A percentile compares a stretch with the other conserved stretches of the same genome.
phyloP scores from a whole-genome alignment of 2,113 vertebrate species.

The Laticauda colubrina region DNA sequence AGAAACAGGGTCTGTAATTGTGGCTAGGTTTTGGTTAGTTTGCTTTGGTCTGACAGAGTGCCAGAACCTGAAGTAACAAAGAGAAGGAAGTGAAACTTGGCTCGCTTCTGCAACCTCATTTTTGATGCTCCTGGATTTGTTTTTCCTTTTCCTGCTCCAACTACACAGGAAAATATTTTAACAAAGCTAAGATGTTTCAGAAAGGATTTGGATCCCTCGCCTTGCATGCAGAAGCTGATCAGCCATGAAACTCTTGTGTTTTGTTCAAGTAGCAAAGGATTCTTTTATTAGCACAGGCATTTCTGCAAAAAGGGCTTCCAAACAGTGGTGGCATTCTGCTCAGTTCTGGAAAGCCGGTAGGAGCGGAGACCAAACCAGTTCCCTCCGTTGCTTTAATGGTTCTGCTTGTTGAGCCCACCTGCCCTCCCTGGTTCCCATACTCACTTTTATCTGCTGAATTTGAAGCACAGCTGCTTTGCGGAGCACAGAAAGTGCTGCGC shows the following conservation, averaged over 20 bases:
- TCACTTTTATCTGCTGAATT: no score
- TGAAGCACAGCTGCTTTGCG: no score
- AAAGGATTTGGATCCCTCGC: not conserved
- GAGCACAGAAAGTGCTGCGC: no score
- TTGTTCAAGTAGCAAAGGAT: not conserved
- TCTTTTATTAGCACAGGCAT: not conserved
- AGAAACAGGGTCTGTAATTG: not conserved
- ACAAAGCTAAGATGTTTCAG: not conserved
- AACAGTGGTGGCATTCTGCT: no score
- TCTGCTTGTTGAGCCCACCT: no score
- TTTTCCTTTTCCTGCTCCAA: not conserved
- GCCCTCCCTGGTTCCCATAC: no score
- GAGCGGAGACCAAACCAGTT: no score
- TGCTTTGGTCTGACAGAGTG: not conserved
- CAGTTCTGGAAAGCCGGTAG: no score
- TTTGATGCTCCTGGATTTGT: not conserved
- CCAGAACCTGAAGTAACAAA: not conserved
- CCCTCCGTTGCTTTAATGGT: no score
- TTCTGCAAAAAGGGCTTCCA: not conserved
- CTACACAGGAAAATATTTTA: not conserved
- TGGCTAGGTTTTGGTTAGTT: not conserved
- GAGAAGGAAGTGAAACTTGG: not conserved
- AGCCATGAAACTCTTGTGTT: not conserved
- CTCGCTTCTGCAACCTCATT: not conserved
- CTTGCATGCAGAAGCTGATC: not conserved